Evolutionary conservation across 2,797 vertebrate species (phyloP), one percentile per base, ranked within the genome.

Genomic region (Crocidura indochinensis): DNA sequence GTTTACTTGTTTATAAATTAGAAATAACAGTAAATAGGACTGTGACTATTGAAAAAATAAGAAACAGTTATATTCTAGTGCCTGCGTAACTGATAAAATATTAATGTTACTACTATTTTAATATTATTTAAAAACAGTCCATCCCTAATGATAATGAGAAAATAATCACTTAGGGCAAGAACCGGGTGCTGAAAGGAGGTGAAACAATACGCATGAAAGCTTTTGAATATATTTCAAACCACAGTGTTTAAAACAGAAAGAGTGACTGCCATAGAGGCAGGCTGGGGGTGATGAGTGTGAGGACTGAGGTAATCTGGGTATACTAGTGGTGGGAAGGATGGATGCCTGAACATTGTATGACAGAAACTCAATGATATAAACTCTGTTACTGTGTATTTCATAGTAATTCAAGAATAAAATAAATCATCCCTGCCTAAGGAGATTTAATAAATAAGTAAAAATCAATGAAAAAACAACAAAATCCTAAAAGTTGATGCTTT

Each of bases 71-170:
- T 62, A 72, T 6, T 84, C 8, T 65, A 65, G 44, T 68, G 76
- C 24, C 44, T 78, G 20, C 7, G 26, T n/a, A 17, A 86, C 1
- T 14, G 2, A 44, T 72, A 67, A n/a, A n/a, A n/a, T n/a, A n/a
- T n/a, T n/a, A n/a, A n/a, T 51, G 14, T 51, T 51, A 22, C 49
- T 89, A 74, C 38, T 38, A 5, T 38, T 38, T 44, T 65, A 84
- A 76, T n/a, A 85, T 7, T 86, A 19, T 76, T 90, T 82, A 90
- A 53, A 44, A 86, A 93, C 0, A 88, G 56, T 82, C 31, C 24
- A 2, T 64, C 56, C 29, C 76, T 68, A 83, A 74, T 22, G 12
- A 93, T 22, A 14, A 38, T 47, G 2, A 86, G 91, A 88, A 69
- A 22, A 26, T 1, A 94, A 83, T 38, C 38, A 38, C 38, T 38